phyloP scores from a whole-genome alignment of 1,140 invertebrate species.

The Drosophila baimaii region DNA sequence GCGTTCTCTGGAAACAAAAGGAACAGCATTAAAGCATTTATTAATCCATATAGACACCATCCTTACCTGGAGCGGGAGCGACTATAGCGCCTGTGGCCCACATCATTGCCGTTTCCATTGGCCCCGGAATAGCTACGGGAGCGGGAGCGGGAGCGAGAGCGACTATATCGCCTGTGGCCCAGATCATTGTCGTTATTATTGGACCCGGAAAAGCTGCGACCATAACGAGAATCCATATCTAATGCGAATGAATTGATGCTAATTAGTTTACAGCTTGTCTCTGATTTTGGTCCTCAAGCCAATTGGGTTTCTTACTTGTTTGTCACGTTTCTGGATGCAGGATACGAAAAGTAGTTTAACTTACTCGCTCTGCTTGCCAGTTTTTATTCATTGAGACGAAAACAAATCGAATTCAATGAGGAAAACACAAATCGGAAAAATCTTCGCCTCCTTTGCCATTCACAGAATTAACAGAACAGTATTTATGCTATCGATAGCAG shows the following conservation, averaged over 20 bases:
- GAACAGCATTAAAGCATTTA: no score
- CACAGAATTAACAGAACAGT: not conserved
- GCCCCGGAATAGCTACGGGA: constrained; percentile 66
- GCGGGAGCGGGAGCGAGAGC: constrained; percentile 70
- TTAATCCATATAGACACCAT: not conserved
- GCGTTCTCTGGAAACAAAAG: constrained; percentile 43
- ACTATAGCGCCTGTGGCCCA: constrained; percentile 56
- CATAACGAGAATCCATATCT: constrained; percentile 67
- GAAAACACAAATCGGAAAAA: constrained; percentile 18
- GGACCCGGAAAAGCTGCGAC: constrained; percentile 63
- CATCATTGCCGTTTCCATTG: constrained; percentile 27
- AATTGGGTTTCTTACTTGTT: constrained; percentile 16
- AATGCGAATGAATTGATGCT: constrained; percentile 37
- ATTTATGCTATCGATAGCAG: constrained; percentile 19
- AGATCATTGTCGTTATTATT: constrained; percentile 24
- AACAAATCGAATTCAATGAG: constrained; percentile 7
- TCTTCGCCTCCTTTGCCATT: constrained; percentile 37
- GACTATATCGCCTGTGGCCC: constrained; percentile 60
- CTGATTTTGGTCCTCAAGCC: not conserved
- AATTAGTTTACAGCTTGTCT: constrained; percentile 22
- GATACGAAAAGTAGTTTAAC: not conserved
- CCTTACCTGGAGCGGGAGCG: constrained; percentile 67
- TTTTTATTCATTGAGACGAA: constrained; percentile 7
- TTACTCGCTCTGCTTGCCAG: not conserved
- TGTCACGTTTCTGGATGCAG: not conserved